Evolutionary conservation across 2,113 vertebrate genomes (phyloP).

Genomic region (Heliornis fulica): DNA sequence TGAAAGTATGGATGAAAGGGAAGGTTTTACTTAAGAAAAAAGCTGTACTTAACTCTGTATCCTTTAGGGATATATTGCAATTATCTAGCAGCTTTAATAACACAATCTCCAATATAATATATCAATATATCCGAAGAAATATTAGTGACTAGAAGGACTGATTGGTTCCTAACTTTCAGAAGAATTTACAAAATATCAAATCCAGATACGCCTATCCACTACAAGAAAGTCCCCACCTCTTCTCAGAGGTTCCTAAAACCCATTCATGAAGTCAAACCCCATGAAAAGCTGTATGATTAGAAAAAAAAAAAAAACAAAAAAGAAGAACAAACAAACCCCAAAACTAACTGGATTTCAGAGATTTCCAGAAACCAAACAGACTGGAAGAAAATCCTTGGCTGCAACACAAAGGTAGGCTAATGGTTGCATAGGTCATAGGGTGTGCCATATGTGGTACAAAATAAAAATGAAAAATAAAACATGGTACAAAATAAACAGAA

Average conservation of each 20-base stretch:
- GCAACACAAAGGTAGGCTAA: not conserved
- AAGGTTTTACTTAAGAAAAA: slow-evolving; percentile 34
- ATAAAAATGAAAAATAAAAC: not conserved
- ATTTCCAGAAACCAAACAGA: not conserved
- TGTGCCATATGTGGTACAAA: not conserved
- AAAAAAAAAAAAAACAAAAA: no score
- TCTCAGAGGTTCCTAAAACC: not conserved
- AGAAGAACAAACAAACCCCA: no score
- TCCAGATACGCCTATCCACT: not conserved
- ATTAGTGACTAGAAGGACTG: not conserved
- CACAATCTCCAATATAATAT: not conserved
- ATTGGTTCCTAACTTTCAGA: not conserved
- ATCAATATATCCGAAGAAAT: not conserved
- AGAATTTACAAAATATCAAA: not conserved
- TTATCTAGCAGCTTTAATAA: not conserved
- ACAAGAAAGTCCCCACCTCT: not conserved
- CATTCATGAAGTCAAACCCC: not conserved
- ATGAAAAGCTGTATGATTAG: not conserved
- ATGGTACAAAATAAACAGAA: not conserved
- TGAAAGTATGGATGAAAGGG: slow-evolving; percentile 52
- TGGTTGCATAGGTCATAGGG: accelerated
- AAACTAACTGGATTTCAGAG: not conserved
- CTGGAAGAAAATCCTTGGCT: not conserved
- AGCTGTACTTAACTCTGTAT: not conserved
- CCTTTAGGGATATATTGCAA: not conserved